These are phyloP conservation scores for Danionella cerebrum DNA, from an alignment of 2,113 vertebrate species.

Conservation along the genomic window DNA sequence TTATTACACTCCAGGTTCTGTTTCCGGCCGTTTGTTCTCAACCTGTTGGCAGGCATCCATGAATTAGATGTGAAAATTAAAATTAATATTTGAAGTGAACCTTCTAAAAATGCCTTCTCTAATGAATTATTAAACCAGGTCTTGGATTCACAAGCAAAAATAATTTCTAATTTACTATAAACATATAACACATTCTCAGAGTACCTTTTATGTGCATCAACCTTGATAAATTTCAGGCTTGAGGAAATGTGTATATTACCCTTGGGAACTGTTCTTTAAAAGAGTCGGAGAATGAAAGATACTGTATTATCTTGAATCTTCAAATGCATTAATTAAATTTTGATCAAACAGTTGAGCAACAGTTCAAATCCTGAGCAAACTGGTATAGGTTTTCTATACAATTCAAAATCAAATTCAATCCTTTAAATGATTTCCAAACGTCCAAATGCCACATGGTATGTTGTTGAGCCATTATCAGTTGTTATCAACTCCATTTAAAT, in stretches of 20 bases:
- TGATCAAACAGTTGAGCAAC: not conserved
- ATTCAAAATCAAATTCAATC: too few species aligned
- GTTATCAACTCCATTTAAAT: too few species aligned
- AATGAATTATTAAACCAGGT: not conserved
- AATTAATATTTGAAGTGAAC: not conserved
- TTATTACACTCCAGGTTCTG: not conserved
- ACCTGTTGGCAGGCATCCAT: not conserved
- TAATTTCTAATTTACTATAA: not conserved
- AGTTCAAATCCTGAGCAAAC: too few species aligned
- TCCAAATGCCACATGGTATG: too few species aligned
- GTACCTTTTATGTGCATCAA: conserved; percentile 14
- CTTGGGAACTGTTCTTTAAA: conserved; percentile 13
- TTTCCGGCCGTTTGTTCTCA: not conserved
- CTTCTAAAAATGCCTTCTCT: not conserved
- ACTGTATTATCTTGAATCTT: conserved; percentile 14
- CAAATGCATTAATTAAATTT: conserved; percentile 14
- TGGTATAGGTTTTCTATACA: too few species aligned
- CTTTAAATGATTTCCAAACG: too few species aligned
- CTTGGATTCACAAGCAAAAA: not conserved
- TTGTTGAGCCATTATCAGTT: too few species aligned
- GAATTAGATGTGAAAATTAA: not conserved
- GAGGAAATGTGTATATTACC: not conserved
- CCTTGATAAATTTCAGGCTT: conserved; percentile 9
- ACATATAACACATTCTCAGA: not conserved
- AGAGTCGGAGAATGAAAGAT: not conserved